These are phyloP conservation scores for Corydoras maculifer DNA, from an alignment of 2,113 vertebrate species.

Conservation along the genomic window DNA sequence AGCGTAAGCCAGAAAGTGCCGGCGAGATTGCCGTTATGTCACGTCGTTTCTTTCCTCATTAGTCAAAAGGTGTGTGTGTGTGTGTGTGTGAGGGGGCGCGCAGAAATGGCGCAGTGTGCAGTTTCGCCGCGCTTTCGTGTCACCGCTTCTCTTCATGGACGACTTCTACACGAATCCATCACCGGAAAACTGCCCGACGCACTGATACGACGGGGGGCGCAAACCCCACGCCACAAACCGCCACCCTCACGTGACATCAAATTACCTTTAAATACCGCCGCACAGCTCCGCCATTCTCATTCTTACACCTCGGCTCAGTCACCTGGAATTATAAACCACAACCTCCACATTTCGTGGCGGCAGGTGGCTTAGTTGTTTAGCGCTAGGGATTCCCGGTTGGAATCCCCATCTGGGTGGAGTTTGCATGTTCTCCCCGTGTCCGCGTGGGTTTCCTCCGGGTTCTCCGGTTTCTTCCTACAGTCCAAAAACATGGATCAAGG, in stretches of 20 bases:
- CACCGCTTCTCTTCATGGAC: conserved; percentile 4
- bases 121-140: conserved; percentile 11
- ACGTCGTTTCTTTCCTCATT: conserved; percentile 22
- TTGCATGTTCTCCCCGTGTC: no score
- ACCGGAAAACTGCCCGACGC: background rate
- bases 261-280: background rate
- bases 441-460: no score
- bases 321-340: background rate
- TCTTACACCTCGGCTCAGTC: background rate
- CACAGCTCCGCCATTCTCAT: background rate
- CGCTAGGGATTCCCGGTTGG: no score
- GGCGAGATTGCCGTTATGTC: conserved; percentile 21
- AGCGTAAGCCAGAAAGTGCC: conserved; percentile 25
- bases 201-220: background rate
- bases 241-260: background rate
- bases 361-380: no score
- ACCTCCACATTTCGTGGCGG: no score
- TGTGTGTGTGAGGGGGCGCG: conserved; percentile 8
- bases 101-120: conserved; percentile 5
- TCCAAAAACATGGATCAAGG: no score
- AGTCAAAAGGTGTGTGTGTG: conserved; percentile 5
- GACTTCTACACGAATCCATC: conserved; percentile 14
- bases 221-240: background rate
- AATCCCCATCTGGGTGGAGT: no score
- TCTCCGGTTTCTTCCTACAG: no score